Evolutionary conservation across 2,113 vertebrate genomes (phyloP).

Genomic region (Hippocampus abdominalis): DNA sequence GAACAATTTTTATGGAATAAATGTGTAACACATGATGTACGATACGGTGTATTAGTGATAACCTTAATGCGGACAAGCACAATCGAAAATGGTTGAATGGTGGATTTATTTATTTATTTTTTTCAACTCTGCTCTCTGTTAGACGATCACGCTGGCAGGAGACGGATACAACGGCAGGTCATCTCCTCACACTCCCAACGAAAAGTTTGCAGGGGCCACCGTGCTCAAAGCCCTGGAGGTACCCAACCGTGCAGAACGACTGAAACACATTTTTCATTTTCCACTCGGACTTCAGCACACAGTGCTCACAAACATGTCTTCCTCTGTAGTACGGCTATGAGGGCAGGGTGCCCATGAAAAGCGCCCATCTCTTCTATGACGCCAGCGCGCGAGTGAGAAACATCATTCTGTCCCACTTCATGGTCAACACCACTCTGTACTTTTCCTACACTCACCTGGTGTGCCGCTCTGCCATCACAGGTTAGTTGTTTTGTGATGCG

Average conservation of each 20-base stretch:
- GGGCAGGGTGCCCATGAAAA: slow-evolving; percentile 83
- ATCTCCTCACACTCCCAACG: slow-evolving; percentile 95
- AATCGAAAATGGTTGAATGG: too few relatives aligned
- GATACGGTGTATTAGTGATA: too few relatives aligned
- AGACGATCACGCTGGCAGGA: slow-evolving; percentile 86
- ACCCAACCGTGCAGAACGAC: not conserved
- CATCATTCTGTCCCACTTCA: slow-evolving; percentile 90
- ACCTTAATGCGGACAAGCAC: too few relatives aligned
- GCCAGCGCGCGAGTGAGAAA: slow-evolving; percentile 87
- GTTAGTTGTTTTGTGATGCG: slow-evolving; percentile 53
- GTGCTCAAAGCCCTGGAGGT: slow-evolving; percentile 94
- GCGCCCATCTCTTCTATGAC: slow-evolving; percentile 91
- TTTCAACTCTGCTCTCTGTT: not conserved
- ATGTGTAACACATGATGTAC: too few relatives aligned
- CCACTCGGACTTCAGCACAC: not conserved
- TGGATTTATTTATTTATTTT: too few relatives aligned
- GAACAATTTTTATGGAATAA: too few relatives aligned
- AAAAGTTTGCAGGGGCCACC: slow-evolving; percentile 94
- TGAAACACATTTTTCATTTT: not conserved
- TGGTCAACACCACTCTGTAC: slow-evolving; percentile 89
- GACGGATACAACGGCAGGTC: slow-evolving; percentile 92
- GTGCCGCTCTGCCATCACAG: slow-evolving; percentile 88
- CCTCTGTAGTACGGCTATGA: slow-evolving; percentile 76
- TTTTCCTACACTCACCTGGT: slow-evolving; percentile 98
- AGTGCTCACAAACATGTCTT: not conserved